These are phyloP conservation scores for Epinephelus coioides DNA, from an alignment of 2,797 vertebrate species.

Conservation along the genomic window DNA sequence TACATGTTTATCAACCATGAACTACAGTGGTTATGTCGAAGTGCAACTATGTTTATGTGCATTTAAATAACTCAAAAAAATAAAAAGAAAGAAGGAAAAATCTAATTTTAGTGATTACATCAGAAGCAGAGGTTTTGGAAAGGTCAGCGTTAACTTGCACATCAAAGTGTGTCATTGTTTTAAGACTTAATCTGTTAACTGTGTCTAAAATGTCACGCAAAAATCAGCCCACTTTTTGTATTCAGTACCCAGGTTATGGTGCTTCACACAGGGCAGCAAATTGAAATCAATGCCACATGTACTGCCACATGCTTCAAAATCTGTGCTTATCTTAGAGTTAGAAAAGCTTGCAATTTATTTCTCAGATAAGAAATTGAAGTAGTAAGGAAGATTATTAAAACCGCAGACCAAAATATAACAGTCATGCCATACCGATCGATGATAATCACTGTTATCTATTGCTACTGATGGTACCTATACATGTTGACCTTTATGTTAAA, in stretches of 20 bases:
- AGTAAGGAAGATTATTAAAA: constrained; percentile 1
- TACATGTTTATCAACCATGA: neutral
- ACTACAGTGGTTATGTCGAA: neutral
- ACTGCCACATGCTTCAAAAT: constrained; percentile 6
- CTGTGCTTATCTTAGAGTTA: constrained; percentile 12
- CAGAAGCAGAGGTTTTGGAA: neutral
- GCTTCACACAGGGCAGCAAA: constrained; percentile 9
- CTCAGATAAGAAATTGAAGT: constrained; percentile 12
- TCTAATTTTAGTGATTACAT: neutral
- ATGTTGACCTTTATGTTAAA: neutral
- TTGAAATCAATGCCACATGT: neutral
- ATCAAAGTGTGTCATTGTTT: neutral
- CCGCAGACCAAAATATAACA: neutral
- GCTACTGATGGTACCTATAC: neutral
- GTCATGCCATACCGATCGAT: neutral
- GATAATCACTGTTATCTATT: neutral
- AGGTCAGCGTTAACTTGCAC: constrained; percentile 1
- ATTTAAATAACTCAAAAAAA: neutral
- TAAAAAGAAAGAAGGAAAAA: neutral
- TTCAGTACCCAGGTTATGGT: neutral
- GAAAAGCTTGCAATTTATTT: constrained; percentile 19
- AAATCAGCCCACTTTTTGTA: neutral
- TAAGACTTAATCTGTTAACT: neutral
- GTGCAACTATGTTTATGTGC: neutral
- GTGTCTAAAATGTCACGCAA: neutral